These are phyloP conservation scores for Alcedo atthis DNA, from an alignment of 2,797 vertebrate genomes.

Conservation along the genomic window DNA sequence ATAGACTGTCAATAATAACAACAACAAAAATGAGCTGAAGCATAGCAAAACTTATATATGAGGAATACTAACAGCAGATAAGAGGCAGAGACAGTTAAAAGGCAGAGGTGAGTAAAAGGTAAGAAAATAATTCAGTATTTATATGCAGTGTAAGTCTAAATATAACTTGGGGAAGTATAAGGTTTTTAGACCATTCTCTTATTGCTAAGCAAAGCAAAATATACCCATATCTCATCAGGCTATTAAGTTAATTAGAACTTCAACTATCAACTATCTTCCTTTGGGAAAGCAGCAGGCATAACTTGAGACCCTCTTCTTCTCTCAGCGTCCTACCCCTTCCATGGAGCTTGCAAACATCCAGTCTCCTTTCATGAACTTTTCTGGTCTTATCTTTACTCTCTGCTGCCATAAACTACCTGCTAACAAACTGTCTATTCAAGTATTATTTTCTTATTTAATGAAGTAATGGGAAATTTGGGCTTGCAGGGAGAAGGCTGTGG, in stretches of 20 bases:
- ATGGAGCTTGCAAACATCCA: background rate
- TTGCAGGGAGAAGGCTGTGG: background rate
- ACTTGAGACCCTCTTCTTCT: background rate
- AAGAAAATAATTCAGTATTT: background rate
- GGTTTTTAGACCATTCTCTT: background rate
- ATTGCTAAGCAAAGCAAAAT: background rate
- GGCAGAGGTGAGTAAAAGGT: background rate
- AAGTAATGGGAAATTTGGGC: background rate
- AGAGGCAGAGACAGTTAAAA: background rate
- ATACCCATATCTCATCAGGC: background rate
- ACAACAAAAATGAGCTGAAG: background rate
- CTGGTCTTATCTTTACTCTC: background rate
- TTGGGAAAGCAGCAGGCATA: background rate
- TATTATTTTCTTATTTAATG: background rate
- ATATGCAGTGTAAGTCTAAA: background rate
- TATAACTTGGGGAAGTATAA: background rate
- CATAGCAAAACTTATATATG: background rate
- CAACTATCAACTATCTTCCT: background rate
- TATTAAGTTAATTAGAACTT: too few relatives aligned
- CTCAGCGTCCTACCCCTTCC: background rate
- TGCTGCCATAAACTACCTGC: background rate
- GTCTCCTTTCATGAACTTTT: background rate
- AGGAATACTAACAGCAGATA: background rate
- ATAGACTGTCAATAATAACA: background rate
- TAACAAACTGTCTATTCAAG: rapidly evolving